These are phyloP conservation scores for Coenobita brevimanus DNA, from an alignment of 1,140 invertebrate species.

Conservation along the genomic window DNA sequence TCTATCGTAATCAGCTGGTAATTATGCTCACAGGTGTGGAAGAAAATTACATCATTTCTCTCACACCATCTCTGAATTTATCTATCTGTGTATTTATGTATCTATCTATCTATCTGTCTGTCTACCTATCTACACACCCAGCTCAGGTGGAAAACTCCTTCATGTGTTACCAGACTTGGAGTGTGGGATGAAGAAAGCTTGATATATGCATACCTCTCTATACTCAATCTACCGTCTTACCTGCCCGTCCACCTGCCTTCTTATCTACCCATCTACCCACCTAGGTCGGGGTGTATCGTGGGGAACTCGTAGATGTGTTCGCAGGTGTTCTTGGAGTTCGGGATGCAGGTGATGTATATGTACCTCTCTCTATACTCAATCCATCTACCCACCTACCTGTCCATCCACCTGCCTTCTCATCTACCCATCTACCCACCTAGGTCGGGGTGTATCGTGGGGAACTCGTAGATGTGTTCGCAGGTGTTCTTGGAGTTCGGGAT, in stretches of 20 bases:
- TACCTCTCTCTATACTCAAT: background rate
- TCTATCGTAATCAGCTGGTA: background rate
- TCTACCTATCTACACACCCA: too few species aligned
- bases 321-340: constrained; percentile 96
- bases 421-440: constrained; percentile 80
- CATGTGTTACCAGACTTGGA: constrained; percentile 96
- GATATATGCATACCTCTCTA: constrained; percentile 76
- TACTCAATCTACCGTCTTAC: too few species aligned
- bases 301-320: constrained; percentile 99
- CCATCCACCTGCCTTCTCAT: background rate
- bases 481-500: constrained; percentile 98
- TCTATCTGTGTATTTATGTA: too few species aligned
- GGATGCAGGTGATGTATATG: constrained; percentile 97
- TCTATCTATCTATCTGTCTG: too few species aligned
- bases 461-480: constrained; percentile 99
- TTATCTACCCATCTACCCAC: constrained; percentile 76
- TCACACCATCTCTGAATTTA: too few species aligned
- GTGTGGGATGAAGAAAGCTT: constrained; percentile 99
- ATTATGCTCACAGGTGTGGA: background rate
- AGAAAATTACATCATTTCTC: too few species aligned
- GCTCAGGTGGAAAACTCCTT: constrained; percentile 74
- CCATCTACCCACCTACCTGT: too few species aligned
- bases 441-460: constrained; percentile 89
- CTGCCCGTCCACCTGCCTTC: background rate
- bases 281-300: constrained; percentile 85